Evolutionary conservation across 2,797 vertebrate genomes (phyloP).

Genomic region (Myripristis murdjan): DNA sequence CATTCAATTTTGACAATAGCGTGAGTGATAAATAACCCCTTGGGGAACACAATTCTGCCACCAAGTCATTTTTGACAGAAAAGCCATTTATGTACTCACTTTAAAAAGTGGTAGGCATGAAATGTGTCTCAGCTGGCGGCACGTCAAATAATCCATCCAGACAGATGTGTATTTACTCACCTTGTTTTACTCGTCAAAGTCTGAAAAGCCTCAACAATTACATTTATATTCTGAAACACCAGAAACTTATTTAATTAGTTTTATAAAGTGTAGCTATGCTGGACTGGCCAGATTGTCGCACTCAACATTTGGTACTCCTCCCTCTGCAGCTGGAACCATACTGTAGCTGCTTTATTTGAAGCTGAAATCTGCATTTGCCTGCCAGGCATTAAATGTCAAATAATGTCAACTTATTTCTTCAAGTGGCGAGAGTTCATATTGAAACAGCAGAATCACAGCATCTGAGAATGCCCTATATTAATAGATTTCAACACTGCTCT

Average conservation of each 20-base stretch:
- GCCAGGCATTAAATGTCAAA: constrained; percentile 51
- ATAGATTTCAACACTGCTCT: constrained; percentile 40
- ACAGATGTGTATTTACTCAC: too few relatives aligned
- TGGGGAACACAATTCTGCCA: too few relatives aligned
- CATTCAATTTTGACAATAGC: too few relatives aligned
- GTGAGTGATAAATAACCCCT: too few relatives aligned
- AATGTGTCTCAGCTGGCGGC: constrained; percentile 1
- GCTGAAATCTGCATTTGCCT: constrained; percentile 31
- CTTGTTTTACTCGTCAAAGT: too few relatives aligned
- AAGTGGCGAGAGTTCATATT: constrained; percentile 6
- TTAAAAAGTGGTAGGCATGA: constrained; percentile 1
- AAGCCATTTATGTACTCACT: too few relatives aligned
- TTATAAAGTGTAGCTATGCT: neutral
- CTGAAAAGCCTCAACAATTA: too few relatives aligned
- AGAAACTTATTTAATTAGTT: too few relatives aligned
- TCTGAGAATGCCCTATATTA: constrained; percentile 8
- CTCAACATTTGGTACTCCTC: neutral
- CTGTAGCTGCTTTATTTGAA: constrained; percentile 24
- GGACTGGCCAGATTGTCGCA: constrained; percentile 4
- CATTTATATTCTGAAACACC: too few relatives aligned
- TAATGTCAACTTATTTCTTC: constrained; percentile 36
- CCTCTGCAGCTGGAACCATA: neutral
- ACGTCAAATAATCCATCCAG: neutral
- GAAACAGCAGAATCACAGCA: constrained; percentile 37
- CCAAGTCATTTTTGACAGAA: too few relatives aligned